Base-by-base conservation (phyloP, 1,140 invertebrate genomes). In the Brachystomella parvula region DNA sequence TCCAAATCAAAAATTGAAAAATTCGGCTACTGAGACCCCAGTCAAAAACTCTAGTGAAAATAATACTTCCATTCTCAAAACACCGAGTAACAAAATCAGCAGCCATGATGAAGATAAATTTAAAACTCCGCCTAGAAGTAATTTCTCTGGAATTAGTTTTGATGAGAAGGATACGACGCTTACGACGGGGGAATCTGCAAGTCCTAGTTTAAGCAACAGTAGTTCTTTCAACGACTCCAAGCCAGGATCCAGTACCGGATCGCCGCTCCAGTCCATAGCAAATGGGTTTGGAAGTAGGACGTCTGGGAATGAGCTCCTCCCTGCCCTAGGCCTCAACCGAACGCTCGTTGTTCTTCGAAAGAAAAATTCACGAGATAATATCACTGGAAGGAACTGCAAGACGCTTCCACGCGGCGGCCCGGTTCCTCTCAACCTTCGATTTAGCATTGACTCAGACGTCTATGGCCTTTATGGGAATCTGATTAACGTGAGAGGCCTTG, bases 381-480 rank as follows among this genome's bases (percentile, higher is more conserved):
- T 78, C 1, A 66, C 61, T 32, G 82, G 84, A 1, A 79, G 87
- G 12, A 81, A 87, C 28, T 90, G 87, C 21, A 90, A 91, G 74
- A 90, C 89, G 0, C 76, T 91, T 32, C 89, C 89, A 0, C 80
- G 88, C 3, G 87, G 79, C n/a, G 77, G 76, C 44, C 81, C 80
- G 64, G 79, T 83, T 33, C 76, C 83, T 15, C 83, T 83, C 63
- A 60, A 64, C 63, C 60, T 69, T 12, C 64, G 71, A 47, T 71
- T 74, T 58, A 74, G 69, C 47, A 73, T 71, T 35, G 75, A 77
- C 61, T 90, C 88, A 74, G 89, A 92, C 76, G 89, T 95, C 0
- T 94, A 93, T 75, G 91, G 90, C 0, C 79, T 94, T 0, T 94
- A 94, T 74, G 89, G 88, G 0, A 90, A 94, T 74, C 79, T 95